A percentile compares a stretch with the other conserved stretches of the same genome.
Conservation (phyloP, 2,113 vertebrate genomes). For the Rhinogobius similis region DNA sequence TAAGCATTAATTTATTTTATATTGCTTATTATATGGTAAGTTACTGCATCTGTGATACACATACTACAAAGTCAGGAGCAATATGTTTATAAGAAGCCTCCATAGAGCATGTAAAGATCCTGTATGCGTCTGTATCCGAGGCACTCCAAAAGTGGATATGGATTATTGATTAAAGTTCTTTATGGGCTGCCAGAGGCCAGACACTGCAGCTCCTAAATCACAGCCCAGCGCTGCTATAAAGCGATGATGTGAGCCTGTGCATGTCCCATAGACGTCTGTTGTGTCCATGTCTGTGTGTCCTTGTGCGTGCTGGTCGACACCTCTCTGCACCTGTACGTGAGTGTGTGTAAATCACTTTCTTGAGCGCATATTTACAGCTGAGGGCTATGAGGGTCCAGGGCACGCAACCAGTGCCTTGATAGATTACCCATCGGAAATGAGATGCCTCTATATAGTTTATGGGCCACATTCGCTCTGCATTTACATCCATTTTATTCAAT, state of each 20-base stretch:
- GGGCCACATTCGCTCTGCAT: conserved; percentile 35
- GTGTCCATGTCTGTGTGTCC: conserved; percentile 29
- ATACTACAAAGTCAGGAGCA: neutral
- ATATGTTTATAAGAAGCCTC: neutral
- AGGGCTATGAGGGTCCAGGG: conserved; percentile 47
- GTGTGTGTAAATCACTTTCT: conserved; percentile 50
- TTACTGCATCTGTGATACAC: too few relatives aligned
- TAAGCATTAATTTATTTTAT: too few relatives aligned
- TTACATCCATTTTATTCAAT: conserved; percentile 33
- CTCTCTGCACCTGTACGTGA: conserved; percentile 17
- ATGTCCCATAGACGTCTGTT: conserved; percentile 24
- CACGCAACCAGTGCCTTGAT: conserved; percentile 53
- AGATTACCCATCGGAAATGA: conserved; percentile 63
- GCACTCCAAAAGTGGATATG: conserved; percentile 57
- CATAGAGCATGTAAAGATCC: neutral
- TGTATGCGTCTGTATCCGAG: conserved; percentile 11
- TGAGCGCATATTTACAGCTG: conserved; percentile 55
- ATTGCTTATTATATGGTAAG: too few relatives aligned
- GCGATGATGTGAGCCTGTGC: conserved; percentile 25
- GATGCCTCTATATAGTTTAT: conserved; percentile 61
- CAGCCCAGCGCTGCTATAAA: conserved; percentile 31
- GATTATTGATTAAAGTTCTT: conserved; percentile 72
- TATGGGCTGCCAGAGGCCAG: conserved; percentile 53
- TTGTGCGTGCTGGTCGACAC: conserved; percentile 27
- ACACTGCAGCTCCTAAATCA: conserved; percentile 54